Percentiles rank a stretch among this genome's conserved stretches.
Conservation (phyloP, 2,888 invertebrate species). For the Agrypnus murinus region DNA sequence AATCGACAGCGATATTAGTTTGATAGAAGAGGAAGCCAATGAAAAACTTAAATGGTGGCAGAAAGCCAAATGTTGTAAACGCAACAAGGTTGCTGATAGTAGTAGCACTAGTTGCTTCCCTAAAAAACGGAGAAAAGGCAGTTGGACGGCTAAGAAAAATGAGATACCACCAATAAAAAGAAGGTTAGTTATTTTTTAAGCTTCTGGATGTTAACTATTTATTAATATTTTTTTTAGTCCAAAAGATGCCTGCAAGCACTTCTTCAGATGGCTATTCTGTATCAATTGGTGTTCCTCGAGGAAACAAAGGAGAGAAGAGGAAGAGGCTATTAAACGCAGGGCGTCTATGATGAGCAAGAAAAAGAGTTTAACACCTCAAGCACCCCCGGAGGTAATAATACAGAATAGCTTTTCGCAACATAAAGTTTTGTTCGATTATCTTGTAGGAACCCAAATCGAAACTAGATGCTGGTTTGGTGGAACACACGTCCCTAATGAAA, state of each 20-base stretch:
- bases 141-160: constrained; percentile 75
- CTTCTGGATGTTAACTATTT: too few relatives aligned
- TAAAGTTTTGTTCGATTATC: background rate
- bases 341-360: constrained; percentile 80
- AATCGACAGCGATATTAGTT: constrained; percentile 50
- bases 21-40: constrained; percentile 32
- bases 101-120: constrained; percentile 67
- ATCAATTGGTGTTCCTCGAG: constrained; percentile 56
- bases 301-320: constrained; percentile 55
- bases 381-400: constrained; percentile 29
- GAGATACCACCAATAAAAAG: constrained; percentile 72
- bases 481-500: constrained; percentile 90
- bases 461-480: constrained; percentile 84
- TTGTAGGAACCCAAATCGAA: constrained; percentile 83
- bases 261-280: constrained; percentile 65
- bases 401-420: background rate
- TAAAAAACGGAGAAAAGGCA: constrained; percentile 66
- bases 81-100: constrained; percentile 72
- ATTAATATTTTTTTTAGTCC: constrained; percentile 33
- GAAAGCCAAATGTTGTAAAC: constrained; percentile 67
- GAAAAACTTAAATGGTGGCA: constrained; percentile 62
- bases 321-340: constrained; percentile 74
- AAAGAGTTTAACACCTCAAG: constrained; percentile 77
- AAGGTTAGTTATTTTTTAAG: constrained; percentile 55
- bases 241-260: constrained; percentile 55